A percentile compares a stretch with the other conserved stretches of the same genome.
Conservation (phyloP, 2,888 invertebrate genomes). For the Oscheius onirici region DNA sequence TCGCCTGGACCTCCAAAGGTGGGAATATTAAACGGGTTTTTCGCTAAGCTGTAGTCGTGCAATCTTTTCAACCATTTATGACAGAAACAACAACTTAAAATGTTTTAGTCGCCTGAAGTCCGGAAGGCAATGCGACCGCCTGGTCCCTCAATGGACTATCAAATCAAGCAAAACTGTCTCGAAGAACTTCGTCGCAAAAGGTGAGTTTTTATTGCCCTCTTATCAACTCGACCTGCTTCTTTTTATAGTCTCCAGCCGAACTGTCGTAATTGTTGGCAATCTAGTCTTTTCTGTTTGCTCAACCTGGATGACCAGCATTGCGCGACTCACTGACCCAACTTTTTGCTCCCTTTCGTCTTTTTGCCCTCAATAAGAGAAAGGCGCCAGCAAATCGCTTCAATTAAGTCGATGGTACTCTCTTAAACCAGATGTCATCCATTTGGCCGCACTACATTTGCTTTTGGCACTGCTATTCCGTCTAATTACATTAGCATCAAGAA, state of each 20-base stretch:
- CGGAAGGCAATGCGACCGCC: conserved; percentile 53
- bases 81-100: no score
- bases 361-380: background rate
- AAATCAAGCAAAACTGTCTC: conserved; percentile 60
- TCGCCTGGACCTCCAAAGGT: conserved; percentile 47
- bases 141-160: conserved; percentile 48
- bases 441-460: conserved; percentile 30
- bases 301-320: conserved; percentile 13
- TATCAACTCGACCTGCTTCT: background rate
- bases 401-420: conserved; percentile 27
- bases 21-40: background rate
- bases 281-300: conserved; percentile 15
- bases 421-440: conserved; percentile 33
- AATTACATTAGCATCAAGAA: conserved; percentile 10
- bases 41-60: no score
- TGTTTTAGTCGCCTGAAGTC: conserved; percentile 19
- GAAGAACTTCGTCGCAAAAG: conserved; percentile 66
- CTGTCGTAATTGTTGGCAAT: conserved; percentile 12
- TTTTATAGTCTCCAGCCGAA: background rate
- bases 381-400: conserved; percentile 29
- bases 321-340: no score
- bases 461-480: conserved; percentile 15
- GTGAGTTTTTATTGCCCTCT: conserved; percentile 36
- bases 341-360: no score
- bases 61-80: no score